Base-by-base conservation (phyloP, 2,113 vertebrate genomes). In the Castor canadensis region DNA sequence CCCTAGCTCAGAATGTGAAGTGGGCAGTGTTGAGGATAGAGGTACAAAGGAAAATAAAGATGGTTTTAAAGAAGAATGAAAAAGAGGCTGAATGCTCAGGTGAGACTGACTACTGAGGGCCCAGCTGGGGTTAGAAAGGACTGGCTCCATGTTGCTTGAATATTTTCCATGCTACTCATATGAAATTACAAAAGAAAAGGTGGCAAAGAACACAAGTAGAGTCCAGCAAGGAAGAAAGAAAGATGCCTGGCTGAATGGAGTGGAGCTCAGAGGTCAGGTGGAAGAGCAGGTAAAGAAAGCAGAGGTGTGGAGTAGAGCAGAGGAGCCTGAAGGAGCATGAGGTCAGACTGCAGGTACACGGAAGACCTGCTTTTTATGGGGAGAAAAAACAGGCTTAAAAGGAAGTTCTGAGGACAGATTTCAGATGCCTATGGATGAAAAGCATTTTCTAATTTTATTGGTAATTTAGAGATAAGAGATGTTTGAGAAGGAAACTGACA, bases 341-440 rank as follows among this genome's bases (percentile, higher is more conserved):
- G 13, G 38, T 40, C 72, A 83, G 56, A 45, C 45, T 0, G 11
- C 7, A 7, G 22, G 17, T 4, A 47, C 30, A 58, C 13, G 43
- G 43, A 19, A 81, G 16, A 8, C 28, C 91, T 92, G 81, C 17
- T 95, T 96, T 83, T 60, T 38, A 80, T 87, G 80, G 88, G 54
- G 17, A 71, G 58, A n/a, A n/a, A 84, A 92, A 80, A 84, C 12
- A 80, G 79, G 15, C 9, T 94, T 66, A 66, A 95, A 89, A 83
- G 86, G 79, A 96, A 94, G 40, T 38, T 52, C 72, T 35, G 81
- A 89, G 22, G 54, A 45, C 28, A 58, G 62, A 76, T 43, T 89
- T 89, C 87, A 93, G 64, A 85, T 73, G 47, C 19, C 9, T 28
- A 26, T 9, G 47, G 76, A 85, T 32, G 67, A 88, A 89, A 80